phyloP scores from a whole-genome alignment of 1,140 invertebrate genomes.

The Drosophila melanica region DNA sequence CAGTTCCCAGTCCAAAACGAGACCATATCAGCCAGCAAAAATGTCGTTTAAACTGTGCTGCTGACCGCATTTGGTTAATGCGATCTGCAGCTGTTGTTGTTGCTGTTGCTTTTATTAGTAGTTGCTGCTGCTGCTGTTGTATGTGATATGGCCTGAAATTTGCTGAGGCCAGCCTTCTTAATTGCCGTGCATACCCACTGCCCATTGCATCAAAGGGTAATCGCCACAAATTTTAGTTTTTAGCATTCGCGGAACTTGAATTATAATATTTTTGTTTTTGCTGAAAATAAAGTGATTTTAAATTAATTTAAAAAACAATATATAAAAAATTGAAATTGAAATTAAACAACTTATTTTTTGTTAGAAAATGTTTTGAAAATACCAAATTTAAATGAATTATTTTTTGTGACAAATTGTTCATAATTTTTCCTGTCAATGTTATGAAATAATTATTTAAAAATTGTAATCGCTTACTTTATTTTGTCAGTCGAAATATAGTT shows the following conservation, averaged over 20 bases:
- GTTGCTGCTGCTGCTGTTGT: slow-evolving; percentile 29
- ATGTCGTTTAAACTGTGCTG: slow-evolving; percentile 80
- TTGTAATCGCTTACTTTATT: too few species aligned
- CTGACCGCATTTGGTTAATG: slow-evolving; percentile 80
- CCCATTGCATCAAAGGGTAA: not conserved
- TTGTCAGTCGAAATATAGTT: too few species aligned
- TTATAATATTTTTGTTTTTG: not conserved
- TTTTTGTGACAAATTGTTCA: too few species aligned
- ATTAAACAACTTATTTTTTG: too few species aligned
- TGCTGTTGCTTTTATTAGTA: slow-evolving; percentile 13
- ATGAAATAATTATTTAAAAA: too few species aligned
- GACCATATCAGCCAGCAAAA: slow-evolving; percentile 74
- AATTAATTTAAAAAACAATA: too few species aligned
- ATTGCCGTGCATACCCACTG: slow-evolving; percentile 44
- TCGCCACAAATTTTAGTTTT: not conserved
- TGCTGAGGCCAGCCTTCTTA: slow-evolving; percentile 56
- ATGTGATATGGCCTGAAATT: slow-evolving; percentile 73
- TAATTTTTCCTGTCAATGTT: too few species aligned
- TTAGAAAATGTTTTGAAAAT: too few species aligned
- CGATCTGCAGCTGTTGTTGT: slow-evolving; percentile 52
- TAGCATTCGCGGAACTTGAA: not conserved
- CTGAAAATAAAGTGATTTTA: not conserved
- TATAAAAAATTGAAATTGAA: too few species aligned
- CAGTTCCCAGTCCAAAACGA: slow-evolving; percentile 55
- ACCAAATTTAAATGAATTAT: too few species aligned